Conservation (phyloP, 2,797 vertebrate species). For the Enteromius fasciolatus region DNA sequence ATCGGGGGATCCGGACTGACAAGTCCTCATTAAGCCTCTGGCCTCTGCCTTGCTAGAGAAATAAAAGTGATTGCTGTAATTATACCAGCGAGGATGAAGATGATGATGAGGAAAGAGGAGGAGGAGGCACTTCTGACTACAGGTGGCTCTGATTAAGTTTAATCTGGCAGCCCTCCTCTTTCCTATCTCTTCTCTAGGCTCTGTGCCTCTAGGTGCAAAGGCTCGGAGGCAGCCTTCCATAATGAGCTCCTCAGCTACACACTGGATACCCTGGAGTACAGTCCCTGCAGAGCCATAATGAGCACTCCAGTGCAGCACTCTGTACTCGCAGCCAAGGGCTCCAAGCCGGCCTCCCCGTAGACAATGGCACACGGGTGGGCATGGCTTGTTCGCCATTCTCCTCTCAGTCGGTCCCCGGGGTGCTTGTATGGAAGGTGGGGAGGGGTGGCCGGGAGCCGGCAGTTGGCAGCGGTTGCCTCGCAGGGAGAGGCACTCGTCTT, state of each 20-base stretch:
- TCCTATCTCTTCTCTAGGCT: slow-evolving; percentile 64
- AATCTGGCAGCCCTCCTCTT: slow-evolving; percentile 78
- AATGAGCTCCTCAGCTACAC: slow-evolving; percentile 81
- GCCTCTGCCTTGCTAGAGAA: slow-evolving; percentile 67
- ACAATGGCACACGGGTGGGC: slow-evolving; percentile 72
- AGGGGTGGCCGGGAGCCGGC: slow-evolving; percentile 70
- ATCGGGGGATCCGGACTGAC: slow-evolving; percentile 67
- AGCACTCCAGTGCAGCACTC: slow-evolving; percentile 79
- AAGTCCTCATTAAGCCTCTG: slow-evolving; percentile 77
- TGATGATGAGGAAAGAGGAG: slow-evolving; percentile 52
- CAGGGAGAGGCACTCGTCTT: slow-evolving; percentile 59
- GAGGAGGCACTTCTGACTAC: slow-evolving; percentile 70
- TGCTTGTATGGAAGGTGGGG: slow-evolving; percentile 62
- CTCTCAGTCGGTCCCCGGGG: slow-evolving; percentile 66
- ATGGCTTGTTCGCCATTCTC: slow-evolving; percentile 64
- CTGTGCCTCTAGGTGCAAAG: slow-evolving; percentile 59
- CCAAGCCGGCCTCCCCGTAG: slow-evolving; percentile 68
- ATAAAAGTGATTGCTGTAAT: slow-evolving; percentile 78
- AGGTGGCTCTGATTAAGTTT: slow-evolving; percentile 83
- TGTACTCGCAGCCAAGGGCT: slow-evolving; percentile 70
- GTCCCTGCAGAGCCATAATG: slow-evolving; percentile 82
- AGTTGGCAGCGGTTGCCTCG: slow-evolving; percentile 70
- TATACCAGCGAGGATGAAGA: slow-evolving; percentile 67
- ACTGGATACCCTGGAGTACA: slow-evolving; percentile 76
- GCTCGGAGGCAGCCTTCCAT: slow-evolving; percentile 70